Conservation (phyloP, 2,888 invertebrate species). For the Lacanobia wlatinum region DNA sequence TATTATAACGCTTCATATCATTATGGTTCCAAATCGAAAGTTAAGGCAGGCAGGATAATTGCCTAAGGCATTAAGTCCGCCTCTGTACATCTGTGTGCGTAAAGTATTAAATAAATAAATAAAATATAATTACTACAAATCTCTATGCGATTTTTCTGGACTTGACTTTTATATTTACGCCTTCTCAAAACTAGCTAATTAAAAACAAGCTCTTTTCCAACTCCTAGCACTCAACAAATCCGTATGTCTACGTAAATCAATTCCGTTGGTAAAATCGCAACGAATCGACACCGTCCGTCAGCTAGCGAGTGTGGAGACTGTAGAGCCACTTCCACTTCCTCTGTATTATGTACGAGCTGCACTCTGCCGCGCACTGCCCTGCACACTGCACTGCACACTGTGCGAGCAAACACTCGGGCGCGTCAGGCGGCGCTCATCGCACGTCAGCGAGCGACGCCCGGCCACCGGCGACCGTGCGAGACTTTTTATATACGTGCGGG, state of each 20-base stretch:
- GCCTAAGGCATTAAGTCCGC: too few relatives aligned
- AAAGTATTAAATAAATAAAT: too few relatives aligned
- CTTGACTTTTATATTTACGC: background rate
- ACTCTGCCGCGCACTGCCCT: constrained; percentile 17
- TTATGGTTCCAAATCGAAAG: too few relatives aligned
- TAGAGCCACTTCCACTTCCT: constrained; percentile 25
- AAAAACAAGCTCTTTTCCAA: background rate
- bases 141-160: too few relatives aligned
- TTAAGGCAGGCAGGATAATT: too few relatives aligned
- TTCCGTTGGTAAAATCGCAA: background rate
- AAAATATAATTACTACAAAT: too few relatives aligned
- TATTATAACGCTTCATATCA: too few relatives aligned
- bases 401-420: constrained; percentile 35
- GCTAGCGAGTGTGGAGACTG: constrained; percentile 13
- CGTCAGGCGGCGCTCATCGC: constrained; percentile 6
- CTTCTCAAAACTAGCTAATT: background rate
- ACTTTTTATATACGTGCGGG: constrained; percentile 8
- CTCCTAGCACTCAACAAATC: background rate
- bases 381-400: constrained; percentile 24
- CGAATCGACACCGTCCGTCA: background rate
- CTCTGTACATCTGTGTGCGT: too few relatives aligned
- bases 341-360: constrained; percentile 38
- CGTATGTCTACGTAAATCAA: background rate
- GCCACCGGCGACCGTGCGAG: background rate
- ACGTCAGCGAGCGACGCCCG: constrained; percentile 7